Percentiles rank a stretch among this genome's conserved stretches.
Conservation (phyloP, 2,797 vertebrate species). For the Dallia pectoralis region DNA sequence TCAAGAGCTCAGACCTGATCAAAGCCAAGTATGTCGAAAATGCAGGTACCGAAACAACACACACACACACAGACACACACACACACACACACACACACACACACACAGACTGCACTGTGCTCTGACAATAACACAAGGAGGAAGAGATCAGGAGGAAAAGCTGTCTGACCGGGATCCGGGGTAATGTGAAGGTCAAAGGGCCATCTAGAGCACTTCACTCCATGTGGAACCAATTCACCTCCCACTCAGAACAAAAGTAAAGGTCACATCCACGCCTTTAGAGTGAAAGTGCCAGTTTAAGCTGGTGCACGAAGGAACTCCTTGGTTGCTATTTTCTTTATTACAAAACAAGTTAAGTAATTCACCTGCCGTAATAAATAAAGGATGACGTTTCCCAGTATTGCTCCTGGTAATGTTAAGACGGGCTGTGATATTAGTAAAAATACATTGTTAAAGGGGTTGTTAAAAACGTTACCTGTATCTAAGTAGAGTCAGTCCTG, state of each 20-base stretch:
- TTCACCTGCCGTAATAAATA: too few species aligned
- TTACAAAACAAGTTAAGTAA: too few species aligned
- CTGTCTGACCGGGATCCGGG: slow-evolving; percentile 45
- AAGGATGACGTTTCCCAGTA: too few species aligned
- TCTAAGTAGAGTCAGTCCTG: too few species aligned
- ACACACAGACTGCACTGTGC: neutral
- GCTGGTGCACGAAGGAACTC: too few species aligned
- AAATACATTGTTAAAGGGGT: too few species aligned
- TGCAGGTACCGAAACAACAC: slow-evolving; percentile 17
- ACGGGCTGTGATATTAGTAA: too few species aligned
- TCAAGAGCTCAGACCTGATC: slow-evolving; percentile 61
- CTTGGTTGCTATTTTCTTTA: too few species aligned
- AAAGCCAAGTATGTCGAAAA: slow-evolving; percentile 34
- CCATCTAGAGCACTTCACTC: slow-evolving; percentile 17
- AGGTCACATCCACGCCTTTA: neutral
- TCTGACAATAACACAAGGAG: slow-evolving; percentile 21
- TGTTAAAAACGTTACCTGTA: too few species aligned
- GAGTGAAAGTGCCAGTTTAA: slow-evolving; percentile 5
- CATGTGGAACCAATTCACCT: slow-evolving; percentile 12
- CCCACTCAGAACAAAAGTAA: slow-evolving; percentile 21
- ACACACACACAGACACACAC: slow-evolving; percentile 5
- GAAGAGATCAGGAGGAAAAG: slow-evolving; percentile 26
- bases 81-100: slow-evolving; percentile 8
- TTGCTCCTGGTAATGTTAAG: too few species aligned
- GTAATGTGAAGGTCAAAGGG: slow-evolving; percentile 60